Conservation (phyloP, 2,888 invertebrate genomes). For the Hyppa rectilinea region DNA sequence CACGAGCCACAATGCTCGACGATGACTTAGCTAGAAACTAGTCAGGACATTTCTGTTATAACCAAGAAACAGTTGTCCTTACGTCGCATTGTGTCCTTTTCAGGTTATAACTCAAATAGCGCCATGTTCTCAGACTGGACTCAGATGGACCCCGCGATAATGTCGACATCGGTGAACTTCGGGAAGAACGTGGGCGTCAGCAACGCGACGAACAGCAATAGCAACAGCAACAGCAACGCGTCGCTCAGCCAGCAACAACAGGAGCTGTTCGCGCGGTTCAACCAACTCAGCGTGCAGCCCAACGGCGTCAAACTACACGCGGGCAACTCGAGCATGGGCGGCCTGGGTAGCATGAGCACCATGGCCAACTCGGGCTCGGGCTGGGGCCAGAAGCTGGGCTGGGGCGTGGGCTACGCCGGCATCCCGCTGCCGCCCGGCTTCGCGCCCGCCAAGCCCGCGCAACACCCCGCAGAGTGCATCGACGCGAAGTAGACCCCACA, state of each 20-base stretch:
- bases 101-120: constrained; percentile 81
- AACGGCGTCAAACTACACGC: constrained; percentile 68
- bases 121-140: constrained; percentile 95
- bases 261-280: constrained; percentile 86
- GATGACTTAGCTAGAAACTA: constrained; percentile 44
- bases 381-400: constrained; percentile 69
- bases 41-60: constrained; percentile 58
- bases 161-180: constrained; percentile 93
- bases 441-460: constrained; percentile 82
- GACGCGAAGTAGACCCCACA: constrained; percentile 85
- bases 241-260: constrained; percentile 75
- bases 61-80: constrained; percentile 46
- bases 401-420: constrained; percentile 71
- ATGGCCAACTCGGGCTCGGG: constrained; percentile 32
- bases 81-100: constrained; percentile 58
- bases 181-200: constrained; percentile 74
- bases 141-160: constrained; percentile 97
- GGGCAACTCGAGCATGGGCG: constrained; percentile 47
- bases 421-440: constrained; percentile 88
- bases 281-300: constrained; percentile 77
- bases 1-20: constrained; percentile 44
- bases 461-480: constrained; percentile 88
- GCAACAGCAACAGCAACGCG: constrained; percentile 40
- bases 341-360: constrained; percentile 28
- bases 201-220: constrained; percentile 51